A percentile compares a stretch with the other conserved stretches of the same genome.
Evolutionary conservation across 1,140 invertebrate species (phyloP).

Genomic region (Drosophila biarmipes): DNA sequence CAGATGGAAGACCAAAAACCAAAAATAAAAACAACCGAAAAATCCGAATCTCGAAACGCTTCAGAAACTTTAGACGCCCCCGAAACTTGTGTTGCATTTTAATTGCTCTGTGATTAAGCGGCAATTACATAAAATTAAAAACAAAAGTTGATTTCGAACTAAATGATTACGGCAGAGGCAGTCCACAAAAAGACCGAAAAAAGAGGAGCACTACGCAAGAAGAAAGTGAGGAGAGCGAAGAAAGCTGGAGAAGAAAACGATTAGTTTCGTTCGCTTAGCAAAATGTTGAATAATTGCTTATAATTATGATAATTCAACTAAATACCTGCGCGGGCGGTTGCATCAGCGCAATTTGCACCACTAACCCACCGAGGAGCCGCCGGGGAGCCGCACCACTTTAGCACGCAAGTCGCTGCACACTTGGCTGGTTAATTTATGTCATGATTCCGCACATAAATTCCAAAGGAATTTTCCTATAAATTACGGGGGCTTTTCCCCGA

Average conservation of each 20-base stretch:
- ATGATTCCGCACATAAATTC: constrained; percentile 78
- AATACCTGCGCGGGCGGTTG: constrained; percentile 72
- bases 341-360: constrained; percentile 73
- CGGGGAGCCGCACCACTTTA: constrained; percentile 20
- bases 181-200: constrained; percentile 2
- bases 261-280: constrained; percentile 74
- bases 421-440: constrained; percentile 74
- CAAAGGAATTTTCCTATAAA: constrained; percentile 71
- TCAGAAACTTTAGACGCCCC: constrained; percentile 51
- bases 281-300: constrained; percentile 77
- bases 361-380: constrained; percentile 43
- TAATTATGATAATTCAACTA: constrained; percentile 76
- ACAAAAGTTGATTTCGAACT: constrained; percentile 67
- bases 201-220: constrained; percentile 36
- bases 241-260: constrained; percentile 32
- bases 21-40: constrained; percentile 11
- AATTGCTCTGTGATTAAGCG: constrained; percentile 71
- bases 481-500: constrained; percentile 63
- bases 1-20: constrained; percentile 22
- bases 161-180: constrained; percentile 72
- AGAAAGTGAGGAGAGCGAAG: constrained; percentile 51
- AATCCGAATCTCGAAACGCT: constrained; percentile 35
- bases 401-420: constrained; percentile 40
- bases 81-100: constrained; percentile 66
- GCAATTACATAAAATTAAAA: constrained; percentile 77